phyloP scores from a whole-genome alignment of 2,888 invertebrate genomes.

The Venusia cambrica region DNA sequence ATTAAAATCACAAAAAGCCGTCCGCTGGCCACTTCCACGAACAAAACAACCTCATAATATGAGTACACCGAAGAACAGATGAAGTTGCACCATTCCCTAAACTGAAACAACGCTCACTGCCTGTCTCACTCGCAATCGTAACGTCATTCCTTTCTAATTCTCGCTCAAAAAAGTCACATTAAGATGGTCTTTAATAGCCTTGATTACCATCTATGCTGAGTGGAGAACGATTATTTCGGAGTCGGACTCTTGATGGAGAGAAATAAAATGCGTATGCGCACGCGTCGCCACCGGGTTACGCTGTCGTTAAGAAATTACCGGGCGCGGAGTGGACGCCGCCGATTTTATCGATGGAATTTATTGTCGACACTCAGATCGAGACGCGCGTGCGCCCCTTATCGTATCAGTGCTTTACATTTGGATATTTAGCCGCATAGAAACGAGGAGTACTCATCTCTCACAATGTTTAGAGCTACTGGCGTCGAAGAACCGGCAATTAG shows the following conservation, averaged over 20 bases:
- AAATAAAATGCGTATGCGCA: slow-evolving; percentile 77
- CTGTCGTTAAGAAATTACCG: slow-evolving; percentile 80
- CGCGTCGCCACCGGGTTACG: slow-evolving; percentile 79
- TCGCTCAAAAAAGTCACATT: slow-evolving; percentile 69
- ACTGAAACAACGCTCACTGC: slow-evolving; percentile 37
- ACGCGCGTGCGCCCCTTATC: slow-evolving; percentile 55
- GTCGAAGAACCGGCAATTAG: too few species aligned
- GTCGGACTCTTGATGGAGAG: slow-evolving; percentile 69
- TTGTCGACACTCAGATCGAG: slow-evolving; percentile 67
- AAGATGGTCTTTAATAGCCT: slow-evolving; percentile 74
- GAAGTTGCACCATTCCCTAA: slow-evolving; percentile 22
- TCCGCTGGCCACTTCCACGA: slow-evolving; percentile 36
- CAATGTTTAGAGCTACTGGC: too few species aligned
- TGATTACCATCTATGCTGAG: slow-evolving; percentile 79
- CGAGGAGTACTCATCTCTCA: too few species aligned
- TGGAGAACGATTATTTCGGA: slow-evolving; percentile 77
- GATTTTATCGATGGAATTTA: slow-evolving; percentile 81
- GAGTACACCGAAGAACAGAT: slow-evolving; percentile 19
- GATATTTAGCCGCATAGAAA: slow-evolving; percentile 14
- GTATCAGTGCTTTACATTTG: slow-evolving; percentile 36
- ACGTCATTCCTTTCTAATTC: slow-evolving; percentile 52
- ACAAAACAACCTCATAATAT: slow-evolving; percentile 36
- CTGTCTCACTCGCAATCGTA: slow-evolving; percentile 35
- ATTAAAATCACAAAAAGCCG: slow-evolving; percentile 58
- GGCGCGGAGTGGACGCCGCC: slow-evolving; percentile 67